Evolutionary conservation across 2,797 vertebrate species (phyloP), one percentile per base, ranked within the genome.

Genomic region (Remorina albescens): DNA sequence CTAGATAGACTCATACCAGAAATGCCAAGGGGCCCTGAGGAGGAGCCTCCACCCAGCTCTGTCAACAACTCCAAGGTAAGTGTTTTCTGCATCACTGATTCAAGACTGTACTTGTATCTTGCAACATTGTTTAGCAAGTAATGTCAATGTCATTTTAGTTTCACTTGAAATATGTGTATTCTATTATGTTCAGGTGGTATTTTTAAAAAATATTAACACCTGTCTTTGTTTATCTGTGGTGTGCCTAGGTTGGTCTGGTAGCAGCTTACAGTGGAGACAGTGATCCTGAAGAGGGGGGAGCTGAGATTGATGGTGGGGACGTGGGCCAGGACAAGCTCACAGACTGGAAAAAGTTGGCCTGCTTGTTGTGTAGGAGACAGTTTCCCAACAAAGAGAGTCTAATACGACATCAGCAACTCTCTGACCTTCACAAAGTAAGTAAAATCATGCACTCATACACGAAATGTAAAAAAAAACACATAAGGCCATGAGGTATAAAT

Each of bases 351-450:
- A 99, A 99, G 88, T 79, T 99, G 91, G 98, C 98, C 19, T 99
- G 98, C 67, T 83, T 99, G 72, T 93, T 99, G n/a, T 99, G 98
- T 78, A 94, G 98, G 85, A 95, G 98, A 65, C 97, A 99, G 68
- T 99, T 99, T 80, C 98, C 98, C 41, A 99, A 96, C 86, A 99
- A 96, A 91, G 98, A 99, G 18, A 93, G 95, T 54, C 89, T 99
- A 11, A 67, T 96, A 65, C 91, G 98, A 73, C 98, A 99, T 84
- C 98, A 99, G 82, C 98, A 99, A 74, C 95, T 99, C 12, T 99
- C 98, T 0, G 98, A 99, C 78, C 93, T 99, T 18, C 98, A 99
- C 92, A 99, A 98, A 97, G 98, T 99, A 98, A 97, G 98, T 99
- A 92, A 23, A 3, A 2, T 30, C 36, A 10, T 8, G 10, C n/a